Percentiles rank a stretch among this genome's conserved stretches.
These are phyloP conservation scores for Helicoverpa assulta DNA, from an alignment of 2,888 invertebrate genomes.

Conservation along the genomic window DNA sequence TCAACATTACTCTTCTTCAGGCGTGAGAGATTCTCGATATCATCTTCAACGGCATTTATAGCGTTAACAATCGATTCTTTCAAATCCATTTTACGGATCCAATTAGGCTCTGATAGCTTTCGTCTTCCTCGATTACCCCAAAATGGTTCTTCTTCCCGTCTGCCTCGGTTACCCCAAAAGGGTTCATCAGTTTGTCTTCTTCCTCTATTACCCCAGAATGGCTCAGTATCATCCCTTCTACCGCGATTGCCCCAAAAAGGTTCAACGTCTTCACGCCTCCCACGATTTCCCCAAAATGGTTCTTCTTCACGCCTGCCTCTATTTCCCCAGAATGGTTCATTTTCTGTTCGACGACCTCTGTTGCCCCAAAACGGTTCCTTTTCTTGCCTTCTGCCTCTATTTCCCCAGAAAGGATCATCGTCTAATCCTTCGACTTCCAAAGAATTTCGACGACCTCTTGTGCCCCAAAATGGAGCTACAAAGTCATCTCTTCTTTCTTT, in stretches of 20 bases:
- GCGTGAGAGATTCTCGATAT: slow-evolving; percentile 74
- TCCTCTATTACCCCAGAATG: slow-evolving; percentile 79
- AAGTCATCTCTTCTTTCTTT: slow-evolving; percentile 70
- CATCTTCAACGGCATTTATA: slow-evolving; percentile 73
- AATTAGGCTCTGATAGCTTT: slow-evolving; percentile 69
- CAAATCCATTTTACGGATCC: slow-evolving; percentile 72
- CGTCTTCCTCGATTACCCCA: slow-evolving; percentile 86
- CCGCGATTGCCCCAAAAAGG: slow-evolving; percentile 79
- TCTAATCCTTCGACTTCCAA: slow-evolving; percentile 51
- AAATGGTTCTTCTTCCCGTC: slow-evolving; percentile 77
- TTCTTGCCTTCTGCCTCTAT: slow-evolving; percentile 73
- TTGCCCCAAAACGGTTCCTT: slow-evolving; percentile 78
- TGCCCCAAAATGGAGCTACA: slow-evolving; percentile 67
- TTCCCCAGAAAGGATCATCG: slow-evolving; percentile 78
- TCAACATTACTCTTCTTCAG: slow-evolving; percentile 65
- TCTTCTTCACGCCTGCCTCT: slow-evolving; percentile 78
- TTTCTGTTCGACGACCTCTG: slow-evolving; percentile 70
- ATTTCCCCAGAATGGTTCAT: slow-evolving; percentile 77
- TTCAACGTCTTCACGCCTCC: slow-evolving; percentile 73
- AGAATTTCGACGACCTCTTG: slow-evolving; percentile 57
- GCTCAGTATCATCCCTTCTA: slow-evolving; percentile 65
- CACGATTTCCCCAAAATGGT: slow-evolving; percentile 88
- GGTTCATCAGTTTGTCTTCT: slow-evolving; percentile 75
- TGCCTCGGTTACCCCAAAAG: slow-evolving; percentile 87
- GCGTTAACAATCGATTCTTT: slow-evolving; percentile 74